Percentiles rank a stretch among this genome's conserved stretches.
Conservation (phyloP, 2,113 vertebrate genomes). For the Oncorhynchus masou region DNA sequence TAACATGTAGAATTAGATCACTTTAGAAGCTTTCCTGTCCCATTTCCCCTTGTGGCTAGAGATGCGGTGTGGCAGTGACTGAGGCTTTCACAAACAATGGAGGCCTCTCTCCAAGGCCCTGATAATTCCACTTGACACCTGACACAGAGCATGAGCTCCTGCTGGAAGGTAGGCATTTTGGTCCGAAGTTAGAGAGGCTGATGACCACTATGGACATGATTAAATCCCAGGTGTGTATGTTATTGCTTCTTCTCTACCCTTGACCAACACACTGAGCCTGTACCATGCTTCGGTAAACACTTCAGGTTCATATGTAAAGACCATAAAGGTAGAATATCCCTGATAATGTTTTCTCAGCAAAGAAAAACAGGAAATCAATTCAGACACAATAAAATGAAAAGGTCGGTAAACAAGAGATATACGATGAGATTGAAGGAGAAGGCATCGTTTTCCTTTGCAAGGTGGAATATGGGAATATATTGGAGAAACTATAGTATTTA, state of each 20-base stretch:
- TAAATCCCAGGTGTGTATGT: constrained; percentile 41
- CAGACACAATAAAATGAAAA: background rate
- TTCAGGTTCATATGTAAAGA: constrained; percentile 4
- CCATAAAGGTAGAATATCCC: too few species aligned
- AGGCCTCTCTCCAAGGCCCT: constrained; percentile 42
- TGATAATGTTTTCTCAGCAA: too few species aligned
- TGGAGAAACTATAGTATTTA: background rate
- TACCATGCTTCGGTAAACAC: background rate
- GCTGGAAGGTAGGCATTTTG: background rate
- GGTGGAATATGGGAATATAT: background rate
- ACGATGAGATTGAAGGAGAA: too few species aligned
- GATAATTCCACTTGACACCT: constrained; percentile 71
- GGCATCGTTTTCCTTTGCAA: too few species aligned
- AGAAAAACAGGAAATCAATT: constrained; percentile 23
- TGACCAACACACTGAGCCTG: constrained; percentile 24
- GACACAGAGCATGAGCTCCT: constrained; percentile 64
- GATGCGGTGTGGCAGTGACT: constrained; percentile 62
- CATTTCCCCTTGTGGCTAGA: constrained; percentile 54
- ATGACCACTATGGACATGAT: constrained; percentile 32
- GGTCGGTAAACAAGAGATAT: too few species aligned
- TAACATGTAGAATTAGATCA: constrained; percentile 48
- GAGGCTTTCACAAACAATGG: constrained; percentile 62
- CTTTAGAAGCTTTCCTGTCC: constrained; percentile 52
- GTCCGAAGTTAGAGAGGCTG: background rate
- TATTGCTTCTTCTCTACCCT: constrained; percentile 13